A percentile compares a stretch with the other conserved stretches of the same genome.
These are phyloP conservation scores for Diarsia brunnea DNA, from an alignment of 2,888 invertebrate genomes.

Conservation along the genomic window DNA sequence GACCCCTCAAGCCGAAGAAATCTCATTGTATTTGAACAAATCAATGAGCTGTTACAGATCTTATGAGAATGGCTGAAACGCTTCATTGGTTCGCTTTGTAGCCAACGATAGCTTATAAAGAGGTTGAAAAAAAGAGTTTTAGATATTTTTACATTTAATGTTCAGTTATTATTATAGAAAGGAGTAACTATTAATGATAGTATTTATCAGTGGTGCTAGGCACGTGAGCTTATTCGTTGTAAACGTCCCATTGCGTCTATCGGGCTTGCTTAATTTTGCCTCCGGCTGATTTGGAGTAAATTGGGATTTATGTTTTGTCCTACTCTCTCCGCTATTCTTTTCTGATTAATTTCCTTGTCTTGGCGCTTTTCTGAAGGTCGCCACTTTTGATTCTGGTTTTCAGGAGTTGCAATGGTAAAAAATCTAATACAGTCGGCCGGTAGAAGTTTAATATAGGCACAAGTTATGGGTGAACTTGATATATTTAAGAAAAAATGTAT, in stretches of 20 bases:
- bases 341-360: no score
- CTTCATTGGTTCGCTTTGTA: conserved; percentile 57
- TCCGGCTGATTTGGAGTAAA: neutral
- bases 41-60: conserved; percentile 54
- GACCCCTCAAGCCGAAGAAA: conserved; percentile 52
- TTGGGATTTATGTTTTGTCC: neutral
- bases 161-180: neutral
- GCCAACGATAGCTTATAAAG: conserved; percentile 35
- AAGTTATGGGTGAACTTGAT: no score
- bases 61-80: conserved; percentile 52
- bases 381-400: no score
- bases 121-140: conserved; percentile 15
- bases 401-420: no score
- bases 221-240: neutral
- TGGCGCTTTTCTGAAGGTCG: no score
- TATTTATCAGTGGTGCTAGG: neutral
- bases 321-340: no score
- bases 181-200: neutral
- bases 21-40: conserved; percentile 52
- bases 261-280: neutral
- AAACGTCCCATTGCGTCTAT: neutral
- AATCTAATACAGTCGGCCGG: no score
- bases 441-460: no score
- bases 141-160: conserved; percentile 1
- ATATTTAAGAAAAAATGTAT: no score